These are phyloP conservation scores for Bombyx huttoni DNA, from an alignment of 2,888 invertebrate species.

Conservation along the genomic window DNA sequence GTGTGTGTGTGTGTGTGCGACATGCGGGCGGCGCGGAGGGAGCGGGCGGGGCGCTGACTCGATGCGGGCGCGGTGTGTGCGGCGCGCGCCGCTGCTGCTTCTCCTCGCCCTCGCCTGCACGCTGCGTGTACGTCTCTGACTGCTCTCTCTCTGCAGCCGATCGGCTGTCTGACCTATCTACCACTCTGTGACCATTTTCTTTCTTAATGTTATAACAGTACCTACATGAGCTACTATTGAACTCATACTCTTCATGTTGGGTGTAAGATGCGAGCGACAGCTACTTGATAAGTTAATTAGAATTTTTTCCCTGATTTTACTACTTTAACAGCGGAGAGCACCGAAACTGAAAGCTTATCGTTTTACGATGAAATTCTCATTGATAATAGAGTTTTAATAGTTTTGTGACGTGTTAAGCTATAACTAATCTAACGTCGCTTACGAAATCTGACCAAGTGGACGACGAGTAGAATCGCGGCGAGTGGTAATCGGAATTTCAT, in stretches of 20 bases:
- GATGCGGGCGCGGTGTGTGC: conserved; percentile 51
- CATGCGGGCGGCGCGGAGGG: conserved; percentile 17
- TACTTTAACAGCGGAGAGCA: too few relatives aligned
- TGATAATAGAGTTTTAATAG: too few relatives aligned
- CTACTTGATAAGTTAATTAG: too few relatives aligned
- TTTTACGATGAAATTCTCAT: too few relatives aligned
- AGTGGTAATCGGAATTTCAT: conserved; percentile 1
- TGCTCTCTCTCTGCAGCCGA: neutral
- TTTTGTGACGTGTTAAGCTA: too few relatives aligned
- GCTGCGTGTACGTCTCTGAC: conserved; percentile 43
- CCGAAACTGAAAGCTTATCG: too few relatives aligned
- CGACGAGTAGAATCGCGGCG: neutral
- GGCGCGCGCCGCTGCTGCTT: conserved; percentile 53
- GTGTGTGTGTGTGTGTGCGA: neutral
- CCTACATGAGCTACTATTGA: too few relatives aligned
- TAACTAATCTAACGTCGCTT: neutral
- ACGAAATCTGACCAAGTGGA: neutral
- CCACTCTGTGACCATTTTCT: too few relatives aligned
- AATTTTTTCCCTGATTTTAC: too few relatives aligned
- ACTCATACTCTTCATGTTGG: too few relatives aligned
- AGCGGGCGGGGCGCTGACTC: conserved; percentile 42
- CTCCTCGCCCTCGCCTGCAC: conserved; percentile 55
- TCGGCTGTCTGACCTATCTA: neutral
- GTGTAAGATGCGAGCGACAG: too few relatives aligned
- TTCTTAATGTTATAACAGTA: too few relatives aligned